Base-by-base conservation (phyloP, 2,888 invertebrate genomes). In the Drosophila dives region DNA sequence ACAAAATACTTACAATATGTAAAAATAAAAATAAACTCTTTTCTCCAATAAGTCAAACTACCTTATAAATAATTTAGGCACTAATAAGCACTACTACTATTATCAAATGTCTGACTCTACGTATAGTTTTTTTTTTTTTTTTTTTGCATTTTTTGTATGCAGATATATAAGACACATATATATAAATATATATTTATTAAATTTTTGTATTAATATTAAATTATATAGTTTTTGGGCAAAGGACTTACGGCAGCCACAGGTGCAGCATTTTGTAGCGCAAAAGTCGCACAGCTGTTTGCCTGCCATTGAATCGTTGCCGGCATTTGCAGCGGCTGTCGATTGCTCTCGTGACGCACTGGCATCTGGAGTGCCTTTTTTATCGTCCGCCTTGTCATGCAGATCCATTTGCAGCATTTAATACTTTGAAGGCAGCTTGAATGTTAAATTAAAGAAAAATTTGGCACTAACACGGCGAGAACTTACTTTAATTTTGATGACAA, bases 201-300 rank as follows among this genome's bases (percentile, higher is more conserved):
- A 26, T 17, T 2, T 23, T 11, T 17, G 17, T 29, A 29, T 29
- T 29, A 29, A 29, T 29, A 29, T 29, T 29, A 5, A 29, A 5
- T 29, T 4, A 29, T 29, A 29, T 6, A 4, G 20, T 20, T 8
- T 48, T 2, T n/a, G 2, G 20, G 8, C 55, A 23, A 63, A 12
- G 10, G 10, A 78, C 86, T 74, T 76, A 83, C 86, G 50, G 51
- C 81, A 83, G 53, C 54, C 61, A 64, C 73, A 83, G 51, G 59
- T 73, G 78, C 69, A 72, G n/a, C 11, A 32, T 33, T 61, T 33
- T n/a, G 20, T 58, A 33, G 26, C 29, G 38, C 75, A 67, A 33
- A 56, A 67, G 17, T 64, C 40, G 33, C 75, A 64, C 64, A 70
- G 77, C 65, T 65, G 69, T 60, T 77, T 53, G 29, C 32, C 56